Percentiles rank a stretch among this genome's conserved stretches.
Conservation (phyloP, 2,113 vertebrate genomes). For the Haliaeetus leucogaster region DNA sequence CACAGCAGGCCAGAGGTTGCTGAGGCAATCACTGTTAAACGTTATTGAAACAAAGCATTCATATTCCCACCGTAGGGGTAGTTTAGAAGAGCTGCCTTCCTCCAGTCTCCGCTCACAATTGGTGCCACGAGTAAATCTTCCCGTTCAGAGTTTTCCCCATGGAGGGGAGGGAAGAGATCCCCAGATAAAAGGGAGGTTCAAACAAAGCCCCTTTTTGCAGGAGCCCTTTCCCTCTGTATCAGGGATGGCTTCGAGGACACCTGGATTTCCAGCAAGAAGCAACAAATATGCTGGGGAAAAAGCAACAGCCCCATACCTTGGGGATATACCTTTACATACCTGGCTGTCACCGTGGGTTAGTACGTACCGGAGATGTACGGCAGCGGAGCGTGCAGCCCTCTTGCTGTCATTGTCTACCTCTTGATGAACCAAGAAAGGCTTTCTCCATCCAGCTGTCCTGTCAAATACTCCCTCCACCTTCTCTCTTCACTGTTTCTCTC, state of each 20-base stretch:
- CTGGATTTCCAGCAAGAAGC: not conserved
- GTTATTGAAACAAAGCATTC: conserved; percentile 60
- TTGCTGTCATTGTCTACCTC: not conserved
- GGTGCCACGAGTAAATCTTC: not conserved
- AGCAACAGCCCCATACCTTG: fast-evolving
- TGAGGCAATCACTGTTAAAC: conserved; percentile 50
- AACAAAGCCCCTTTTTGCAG: not conserved
- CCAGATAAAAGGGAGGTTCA: not conserved
- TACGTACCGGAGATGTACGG: not conserved
- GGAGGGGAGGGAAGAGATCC: not conserved
- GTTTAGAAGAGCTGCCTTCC: not conserved
- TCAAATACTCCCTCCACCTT: not conserved
- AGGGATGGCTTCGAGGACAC: not conserved
- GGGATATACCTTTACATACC: not conserved
- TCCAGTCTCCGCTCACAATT: not conserved
- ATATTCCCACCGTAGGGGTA: not conserved
- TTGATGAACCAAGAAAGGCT: not conserved
- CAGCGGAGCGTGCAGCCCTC: fast-evolving
- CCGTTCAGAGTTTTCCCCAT: not conserved
- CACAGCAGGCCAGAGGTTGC: conserved; percentile 4
- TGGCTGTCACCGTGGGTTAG: not conserved
- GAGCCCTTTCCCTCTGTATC: not conserved
- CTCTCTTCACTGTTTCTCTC: not conserved
- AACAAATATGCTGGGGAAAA: not conserved
- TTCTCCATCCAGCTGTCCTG: not conserved